Evolutionary conservation across 2,113 vertebrate genomes (phyloP), one percentile per base, ranked within the genome.

Genomic region (Stigmatopora argus): DNA sequence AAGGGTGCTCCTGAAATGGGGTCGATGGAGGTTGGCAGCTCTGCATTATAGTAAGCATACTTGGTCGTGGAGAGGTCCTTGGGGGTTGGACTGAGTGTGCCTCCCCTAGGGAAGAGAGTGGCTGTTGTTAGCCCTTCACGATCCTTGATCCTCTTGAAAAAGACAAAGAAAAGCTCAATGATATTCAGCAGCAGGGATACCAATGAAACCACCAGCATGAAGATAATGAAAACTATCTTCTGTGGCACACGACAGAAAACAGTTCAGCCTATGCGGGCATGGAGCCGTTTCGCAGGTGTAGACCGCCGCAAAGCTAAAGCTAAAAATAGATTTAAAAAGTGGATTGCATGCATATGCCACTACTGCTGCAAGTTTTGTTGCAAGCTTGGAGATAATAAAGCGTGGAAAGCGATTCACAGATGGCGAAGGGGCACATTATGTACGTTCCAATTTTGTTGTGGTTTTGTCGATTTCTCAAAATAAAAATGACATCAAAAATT

Each of bases 311-410:
- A 98, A 75, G 65, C 88, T 96, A 86, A 99, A 98, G n/a, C 95
- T n/a, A n/a, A n/a, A n/a, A n/a, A n/a, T n/a, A n/a, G n/a, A n/a
- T n/a, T n/a, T n/a, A n/a, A n/a, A n/a, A n/a, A n/a, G n/a, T n/a
- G n/a, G n/a, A n/a, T n/a, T n/a, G n/a, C 97, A 0, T 99, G 98
- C 26, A 98, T 92, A 90, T 97, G 95, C 96, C 96, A 99, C 76
- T 99, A 74, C 98, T 99, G 78, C 93, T 98, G 81, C 98, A 99
- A 69, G 97, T 99, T 71, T 95, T 91, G 75, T n/a, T 98, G 91
- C 78, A 98, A 86, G n/a, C n/a, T n/a, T n/a, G n/a, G n/a, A n/a
- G n/a, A n/a, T n/a, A n/a, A n/a, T n/a, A n/a, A n/a, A n/a, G n/a
- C n/a, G n/a, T n/a, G n/a, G n/a, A n/a, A n/a, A n/a, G n/a, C n/a